Conservation (phyloP, 2,113 vertebrate genomes). For the Thunnus thynnus region DNA sequence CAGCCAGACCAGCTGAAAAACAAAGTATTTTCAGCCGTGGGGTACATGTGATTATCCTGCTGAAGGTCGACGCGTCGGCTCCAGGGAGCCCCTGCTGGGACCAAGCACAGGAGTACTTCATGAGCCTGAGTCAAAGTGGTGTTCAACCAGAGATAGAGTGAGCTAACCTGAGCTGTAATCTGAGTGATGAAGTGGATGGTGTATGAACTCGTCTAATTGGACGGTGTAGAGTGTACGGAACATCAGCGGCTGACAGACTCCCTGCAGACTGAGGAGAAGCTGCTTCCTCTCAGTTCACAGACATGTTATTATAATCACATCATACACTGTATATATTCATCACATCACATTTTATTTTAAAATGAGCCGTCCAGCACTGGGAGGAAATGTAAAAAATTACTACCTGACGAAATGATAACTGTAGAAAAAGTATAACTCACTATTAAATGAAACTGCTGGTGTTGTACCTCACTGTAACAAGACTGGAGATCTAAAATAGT, state of each 20-base stretch:
- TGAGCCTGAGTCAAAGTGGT: slow-evolving; percentile 22
- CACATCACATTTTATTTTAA: slow-evolving; percentile 49
- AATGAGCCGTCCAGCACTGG: slow-evolving; percentile 34
- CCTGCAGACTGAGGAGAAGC: slow-evolving; percentile 33
- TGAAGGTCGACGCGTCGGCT: slow-evolving; percentile 21
- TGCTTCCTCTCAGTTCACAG: slow-evolving; percentile 15
- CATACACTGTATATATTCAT: slow-evolving; percentile 40
- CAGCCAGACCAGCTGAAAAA: no score
- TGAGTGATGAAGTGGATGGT: slow-evolving; percentile 39
- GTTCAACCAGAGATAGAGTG: slow-evolving; percentile 20
- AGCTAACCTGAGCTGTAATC: slow-evolving; percentile 30
- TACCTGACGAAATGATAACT: slow-evolving; percentile 32
- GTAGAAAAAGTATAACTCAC: slow-evolving; percentile 18
- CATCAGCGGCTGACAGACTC: slow-evolving; percentile 20
- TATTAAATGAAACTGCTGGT: slow-evolving; percentile 33
- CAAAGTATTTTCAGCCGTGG: no score
- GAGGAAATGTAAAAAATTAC: slow-evolving; percentile 45
- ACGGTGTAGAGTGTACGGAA: slow-evolving; percentile 10
- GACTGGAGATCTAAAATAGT: neutral
- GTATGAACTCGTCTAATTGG: slow-evolving; percentile 40
- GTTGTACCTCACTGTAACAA: neutral
- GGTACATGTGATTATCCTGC: slow-evolving; percentile 32
- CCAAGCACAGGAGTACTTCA: neutral
- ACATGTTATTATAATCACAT: slow-evolving; percentile 50
- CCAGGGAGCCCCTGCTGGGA: slow-evolving; percentile 30